Percentiles rank a stretch among this genome's conserved stretches.
Evolutionary conservation across 2,113 vertebrate genomes (phyloP).

Genomic region (Chaenogobius annularis): DNA sequence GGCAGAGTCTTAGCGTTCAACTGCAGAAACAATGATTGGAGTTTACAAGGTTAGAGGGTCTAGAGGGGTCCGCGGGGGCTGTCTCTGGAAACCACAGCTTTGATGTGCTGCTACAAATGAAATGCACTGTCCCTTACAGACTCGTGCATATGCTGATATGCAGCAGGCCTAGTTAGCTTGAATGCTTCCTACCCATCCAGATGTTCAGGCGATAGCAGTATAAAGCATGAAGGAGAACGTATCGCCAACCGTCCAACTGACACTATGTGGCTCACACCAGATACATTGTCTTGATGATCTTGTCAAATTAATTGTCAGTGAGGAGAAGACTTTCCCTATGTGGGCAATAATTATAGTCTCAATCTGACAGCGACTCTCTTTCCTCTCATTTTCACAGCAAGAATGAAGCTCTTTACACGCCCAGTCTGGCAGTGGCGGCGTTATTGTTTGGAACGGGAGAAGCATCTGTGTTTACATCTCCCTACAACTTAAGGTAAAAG

Average conservation of each 20-base stretch:
- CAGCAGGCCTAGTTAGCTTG: neutral
- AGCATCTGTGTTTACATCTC: conserved; percentile 57
- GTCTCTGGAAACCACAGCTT: neutral
- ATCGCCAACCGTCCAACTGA: conserved; percentile 2
- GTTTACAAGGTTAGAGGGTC: conserved; percentile 10
- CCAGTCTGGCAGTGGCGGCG: conserved; percentile 12
- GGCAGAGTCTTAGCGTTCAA: neutral
- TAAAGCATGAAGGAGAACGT: neutral
- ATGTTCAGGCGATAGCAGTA: conserved; percentile 4
- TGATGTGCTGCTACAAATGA: conserved; percentile 10
- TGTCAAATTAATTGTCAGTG: conserved; percentile 9
- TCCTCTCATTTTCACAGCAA: conserved; percentile 26
- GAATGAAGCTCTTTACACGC: conserved; percentile 8
- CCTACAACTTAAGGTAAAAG: conserved; percentile 35
- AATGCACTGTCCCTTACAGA: conserved; percentile 5
- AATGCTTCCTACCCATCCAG: neutral
- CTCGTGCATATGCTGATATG: neutral
- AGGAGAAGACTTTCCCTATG: neutral
- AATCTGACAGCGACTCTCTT: conserved; percentile 20
- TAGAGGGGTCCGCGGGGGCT: neutral
- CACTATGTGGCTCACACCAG: conserved; percentile 4
- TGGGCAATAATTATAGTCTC: conserved; percentile 25
- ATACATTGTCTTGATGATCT: conserved; percentile 7
- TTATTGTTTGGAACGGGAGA: conserved; percentile 15
- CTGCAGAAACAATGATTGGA: neutral